These are phyloP conservation scores for Chymomyza caudatula DNA, from an alignment of 2,888 invertebrate species.

Conservation along the genomic window DNA sequence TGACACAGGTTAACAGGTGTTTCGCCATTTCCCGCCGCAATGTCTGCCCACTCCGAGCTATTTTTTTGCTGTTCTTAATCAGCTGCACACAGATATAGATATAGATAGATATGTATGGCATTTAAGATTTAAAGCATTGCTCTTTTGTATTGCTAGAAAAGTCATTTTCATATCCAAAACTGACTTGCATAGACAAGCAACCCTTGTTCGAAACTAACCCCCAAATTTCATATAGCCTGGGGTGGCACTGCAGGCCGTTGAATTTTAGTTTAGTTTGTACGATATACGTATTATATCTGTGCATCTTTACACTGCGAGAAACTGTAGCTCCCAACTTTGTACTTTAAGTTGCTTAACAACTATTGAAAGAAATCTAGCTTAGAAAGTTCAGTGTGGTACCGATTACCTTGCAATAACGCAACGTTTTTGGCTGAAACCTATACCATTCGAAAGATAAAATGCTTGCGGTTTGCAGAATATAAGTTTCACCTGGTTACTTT, in stretches of 20 bases:
- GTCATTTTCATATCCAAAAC: background rate
- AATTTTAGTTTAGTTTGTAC: background rate
- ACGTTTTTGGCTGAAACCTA: no score
- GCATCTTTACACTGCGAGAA: background rate
- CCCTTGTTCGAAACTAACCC: background rate
- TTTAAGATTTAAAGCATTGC: constrained; percentile 25
- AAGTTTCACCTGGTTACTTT: no score
- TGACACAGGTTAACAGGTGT: constrained; percentile 56
- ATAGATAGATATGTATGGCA: constrained; percentile 44
- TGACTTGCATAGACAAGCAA: background rate
- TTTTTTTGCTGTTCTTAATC: constrained; percentile 20
- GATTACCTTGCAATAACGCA: no score
- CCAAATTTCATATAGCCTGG: background rate
- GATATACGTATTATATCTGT: background rate
- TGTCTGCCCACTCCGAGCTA: constrained; percentile 8
- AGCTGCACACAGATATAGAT: constrained; percentile 26
- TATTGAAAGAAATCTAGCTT: no score
- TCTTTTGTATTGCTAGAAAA: background rate
- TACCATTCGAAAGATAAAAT: no score
- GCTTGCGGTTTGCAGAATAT: no score
- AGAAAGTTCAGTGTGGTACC: no score
- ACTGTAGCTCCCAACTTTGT: no score
- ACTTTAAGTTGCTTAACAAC: background rate
- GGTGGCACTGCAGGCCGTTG: background rate
- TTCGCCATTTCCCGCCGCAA: constrained; percentile 23